Base-by-base conservation (phyloP, 2,113 vertebrate species). In the Echinops telfairi region DNA sequence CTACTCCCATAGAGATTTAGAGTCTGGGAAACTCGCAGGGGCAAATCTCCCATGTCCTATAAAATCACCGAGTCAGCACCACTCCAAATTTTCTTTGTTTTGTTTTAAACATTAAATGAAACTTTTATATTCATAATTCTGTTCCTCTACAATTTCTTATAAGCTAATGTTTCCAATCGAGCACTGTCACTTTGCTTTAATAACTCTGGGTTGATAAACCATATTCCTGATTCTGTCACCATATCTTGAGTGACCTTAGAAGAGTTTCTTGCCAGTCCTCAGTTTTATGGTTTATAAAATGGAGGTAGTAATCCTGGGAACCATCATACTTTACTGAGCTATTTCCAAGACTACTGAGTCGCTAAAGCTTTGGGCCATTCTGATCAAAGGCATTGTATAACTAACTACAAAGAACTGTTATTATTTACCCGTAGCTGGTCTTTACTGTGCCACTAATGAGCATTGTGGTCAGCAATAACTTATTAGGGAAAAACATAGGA, bases 361-460 rank as follows among this genome's bases (percentile, higher is more conserved):
- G 0, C 10, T 47, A 90, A 96, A 87, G 31, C 83, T 95, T 89
- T 92, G 90, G 91, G 80, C 47, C 83, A 29, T 47, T 88, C 60
- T 75, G 92, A 97, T 97, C 96, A 95, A 95, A 97, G 92, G 47
- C 25, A 57, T 17, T 29, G 57, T 88, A 62, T 75, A 73, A 95
- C 88, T 75, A 73, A 95, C 88, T 95, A 93, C 91, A 96, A 95
- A 96, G 82, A 83, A 64, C 76, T 71, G 84, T 83, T 90, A 94
- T 94, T 96, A 96, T 94, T 96, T 96, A 92, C 85, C 86, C 57
- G 31, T 43, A 27, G 53, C 17, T 90, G 58, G 31, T 85, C 93
- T 93, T 94, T 93, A 96, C 70, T 95, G 68, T 75, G 40, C 17
- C 36, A 25, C 93, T 96, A 96, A 96, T 95, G 96, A 97, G 90